Percentiles rank a stretch among this genome's conserved stretches.
These are phyloP conservation scores for Aphis craccivora DNA, from an alignment of 1,140 invertebrate genomes.

Conservation along the genomic window DNA sequence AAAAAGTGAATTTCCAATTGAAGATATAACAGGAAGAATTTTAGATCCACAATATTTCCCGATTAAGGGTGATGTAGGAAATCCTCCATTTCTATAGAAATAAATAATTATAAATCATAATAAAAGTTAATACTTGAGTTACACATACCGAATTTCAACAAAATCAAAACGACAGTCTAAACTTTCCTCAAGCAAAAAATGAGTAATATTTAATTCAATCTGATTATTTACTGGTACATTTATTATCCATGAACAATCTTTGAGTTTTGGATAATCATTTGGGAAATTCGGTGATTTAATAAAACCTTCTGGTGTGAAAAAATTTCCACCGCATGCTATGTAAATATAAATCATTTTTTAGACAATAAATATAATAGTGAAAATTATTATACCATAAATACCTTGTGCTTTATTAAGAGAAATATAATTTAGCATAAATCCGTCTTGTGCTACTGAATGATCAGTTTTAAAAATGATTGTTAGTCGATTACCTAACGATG, in stretches of 20 bases:
- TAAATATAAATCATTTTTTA: conserved; percentile 57
- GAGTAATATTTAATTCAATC: conserved; percentile 74
- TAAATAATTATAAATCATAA: conserved; percentile 53
- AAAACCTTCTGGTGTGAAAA: conserved; percentile 81
- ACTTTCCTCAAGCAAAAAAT: conserved; percentile 74
- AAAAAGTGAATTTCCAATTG: conserved; percentile 74
- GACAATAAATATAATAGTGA: not conserved
- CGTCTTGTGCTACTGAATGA: conserved; percentile 67
- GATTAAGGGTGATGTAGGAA: conserved; percentile 73
- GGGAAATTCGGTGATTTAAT: conserved; percentile 95
- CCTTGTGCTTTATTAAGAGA: conserved; percentile 68
- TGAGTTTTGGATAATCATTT: conserved; percentile 88
- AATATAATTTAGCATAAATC: conserved; percentile 77
- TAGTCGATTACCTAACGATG: conserved; percentile 73
- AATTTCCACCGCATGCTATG: conserved; percentile 78
- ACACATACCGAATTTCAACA: conserved; percentile 76
- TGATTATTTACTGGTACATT: conserved; percentile 73
- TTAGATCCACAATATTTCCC: conserved; percentile 75
- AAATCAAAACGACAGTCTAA: conserved; percentile 74
- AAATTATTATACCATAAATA: not conserved
- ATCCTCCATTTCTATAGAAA: conserved; percentile 74
- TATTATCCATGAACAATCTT: conserved; percentile 94
- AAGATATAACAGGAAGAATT: conserved; percentile 71
- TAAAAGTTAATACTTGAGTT: not conserved
- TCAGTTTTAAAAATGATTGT: conserved; percentile 77